Evolutionary conservation across 1,140 invertebrate genomes (phyloP), one percentile per base, ranked within the genome.

Genomic region (Aphidius gifuensis): DNA sequence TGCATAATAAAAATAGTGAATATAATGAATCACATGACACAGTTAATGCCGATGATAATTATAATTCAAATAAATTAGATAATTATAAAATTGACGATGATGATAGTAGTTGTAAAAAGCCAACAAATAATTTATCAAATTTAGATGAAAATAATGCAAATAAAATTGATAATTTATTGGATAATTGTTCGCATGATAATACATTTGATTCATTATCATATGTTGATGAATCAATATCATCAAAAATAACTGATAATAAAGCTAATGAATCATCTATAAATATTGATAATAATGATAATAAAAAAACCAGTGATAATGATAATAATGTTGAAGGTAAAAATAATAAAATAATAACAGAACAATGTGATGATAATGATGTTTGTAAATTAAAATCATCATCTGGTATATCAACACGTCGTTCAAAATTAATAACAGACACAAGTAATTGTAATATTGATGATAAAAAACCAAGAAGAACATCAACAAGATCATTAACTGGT

Each of bases 291-390:
- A 49, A 51, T 4, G 49, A 3, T 9, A 49, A n/a, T n/a, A 57
- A 6, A 11, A 63, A 63, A 56, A 45, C 47, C n/a, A 38, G 45
- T 21, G 53, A 60, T 47, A 9, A 54, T 47, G 40, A 49, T 23
- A 43, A 40, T 38, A 50, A 42, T 5, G 48, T 58, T 62, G 9
- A 23, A 2, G 5, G 2, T 2, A 11, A 51, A 21, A 39, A 50
- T 5, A 32, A 51, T 16, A 49, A 45, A 8, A 23, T 57, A 7
- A 59, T 57, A 7, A 59, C 58, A 11, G 40, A 64, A 43, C 60
- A 56, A 9, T 48, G 42, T 39, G 45, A 61, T 21, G 32, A 65
- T n/a, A 21, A 49, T 6, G 49, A 48, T 50, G 51, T 11, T 45
- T 62, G 47, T 21, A 44, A 16, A 51, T 43, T 6, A 5, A 40